Conservation (phyloP, 2,113 vertebrate genomes). For the Egretta garzetta region DNA sequence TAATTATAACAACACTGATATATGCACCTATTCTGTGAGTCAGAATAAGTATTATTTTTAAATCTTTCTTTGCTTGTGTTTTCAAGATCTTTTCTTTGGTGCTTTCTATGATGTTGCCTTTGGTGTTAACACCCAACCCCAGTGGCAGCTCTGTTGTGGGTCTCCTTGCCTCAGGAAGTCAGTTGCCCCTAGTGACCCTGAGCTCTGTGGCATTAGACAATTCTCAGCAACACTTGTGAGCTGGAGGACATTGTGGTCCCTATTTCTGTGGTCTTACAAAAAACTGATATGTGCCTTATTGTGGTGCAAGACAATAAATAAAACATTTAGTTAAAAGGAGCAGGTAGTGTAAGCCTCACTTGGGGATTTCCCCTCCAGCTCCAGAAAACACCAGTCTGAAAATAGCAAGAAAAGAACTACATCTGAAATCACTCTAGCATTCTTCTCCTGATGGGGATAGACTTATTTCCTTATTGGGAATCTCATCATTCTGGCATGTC, state of each 20-base stretch:
- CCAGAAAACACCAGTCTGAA: not conserved
- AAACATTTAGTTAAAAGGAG: not conserved
- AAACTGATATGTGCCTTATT: not conserved
- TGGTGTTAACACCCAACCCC: not conserved
- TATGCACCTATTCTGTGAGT: not conserved
- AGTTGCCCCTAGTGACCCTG: not conserved
- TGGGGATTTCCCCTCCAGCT: not conserved
- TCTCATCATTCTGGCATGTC: not conserved
- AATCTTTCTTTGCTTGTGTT: not conserved
- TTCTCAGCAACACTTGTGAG: not conserved
- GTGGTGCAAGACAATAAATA: not conserved
- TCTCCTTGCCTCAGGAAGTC: not conserved
- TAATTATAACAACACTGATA: not conserved
- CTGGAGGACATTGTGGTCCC: not conserved
- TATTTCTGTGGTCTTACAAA: not conserved
- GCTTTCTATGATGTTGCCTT: not conserved
- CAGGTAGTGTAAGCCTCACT: not conserved
- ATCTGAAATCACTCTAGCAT: not conserved
- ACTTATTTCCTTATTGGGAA: not conserved
- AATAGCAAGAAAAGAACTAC: not conserved
- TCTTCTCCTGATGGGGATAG: not conserved
- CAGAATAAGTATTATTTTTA: not conserved
- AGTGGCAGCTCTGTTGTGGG: not conserved
- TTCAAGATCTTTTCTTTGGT: not conserved
- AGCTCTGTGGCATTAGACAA: not conserved